Base-by-base conservation (phyloP, 2,888 invertebrate species). In the Erynnis tages region DNA sequence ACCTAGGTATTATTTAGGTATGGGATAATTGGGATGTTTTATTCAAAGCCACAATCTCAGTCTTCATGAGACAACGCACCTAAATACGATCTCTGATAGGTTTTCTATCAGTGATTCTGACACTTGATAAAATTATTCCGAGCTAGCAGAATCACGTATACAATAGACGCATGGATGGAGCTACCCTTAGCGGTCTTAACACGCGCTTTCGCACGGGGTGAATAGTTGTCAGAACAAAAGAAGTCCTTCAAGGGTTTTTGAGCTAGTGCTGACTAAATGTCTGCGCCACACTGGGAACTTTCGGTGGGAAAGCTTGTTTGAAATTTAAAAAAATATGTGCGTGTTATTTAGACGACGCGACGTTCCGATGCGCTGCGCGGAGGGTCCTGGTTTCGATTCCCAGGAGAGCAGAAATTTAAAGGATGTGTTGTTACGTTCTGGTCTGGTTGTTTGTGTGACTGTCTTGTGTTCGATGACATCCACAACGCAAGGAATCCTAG, bases 191-290 rank as follows among this genome's bases (percentile, higher is more conserved):
- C 32, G 16, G 40, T 19, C 23, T 38, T 11, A 6, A 30, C 23
- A 35, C 41, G 40, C 32, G 25, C 40, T n/a, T 34, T 8, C 11
- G 21, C 14, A 23, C 34, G 27, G 27, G 27, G 6, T 30, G 35
- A 35, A 50, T 27, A 27, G 25, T 45, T 25, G 19, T 29, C 13
- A 13, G 10, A 8, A 50, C 41, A 32, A 32, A 10, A 16, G 43
- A 27, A 19, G n/a, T 11, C 11, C 27, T 50, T 43, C 27, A 11
- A 43, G 41, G 25, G 34, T 17, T 48, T 34, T 8, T 27, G 17
- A 17, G 29, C 35, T 35, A 50, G 34, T 50, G 50, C 50, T 50
- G 50, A 50, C 50, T 43, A 13, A 43, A 43, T 43, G 50, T 50
- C 50, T 50, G 27, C 46, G 19, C 6, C 7, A 4, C 17, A 4